These are phyloP conservation scores for Cottoperca gobio DNA, from an alignment of 2,797 vertebrate species.

Conservation along the genomic window DNA sequence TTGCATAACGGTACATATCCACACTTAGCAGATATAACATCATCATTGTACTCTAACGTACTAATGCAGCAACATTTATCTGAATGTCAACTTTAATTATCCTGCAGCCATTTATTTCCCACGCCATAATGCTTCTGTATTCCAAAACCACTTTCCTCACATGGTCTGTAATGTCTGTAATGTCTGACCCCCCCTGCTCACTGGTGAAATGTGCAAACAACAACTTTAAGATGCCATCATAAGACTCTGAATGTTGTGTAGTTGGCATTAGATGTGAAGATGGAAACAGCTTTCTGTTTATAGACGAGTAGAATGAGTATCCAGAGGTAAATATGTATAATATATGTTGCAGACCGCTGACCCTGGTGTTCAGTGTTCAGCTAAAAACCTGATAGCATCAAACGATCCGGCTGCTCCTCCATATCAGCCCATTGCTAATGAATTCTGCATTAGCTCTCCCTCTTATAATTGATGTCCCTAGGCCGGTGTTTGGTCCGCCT, in stretches of 20 bases:
- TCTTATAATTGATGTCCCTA: conserved; percentile 52
- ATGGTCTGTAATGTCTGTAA: conserved; percentile 2
- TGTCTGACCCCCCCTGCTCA: too few relatives aligned
- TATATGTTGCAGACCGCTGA: not conserved
- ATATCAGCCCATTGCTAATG: conserved; percentile 45
- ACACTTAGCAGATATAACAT: conserved; percentile 25
- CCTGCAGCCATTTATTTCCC: conserved; percentile 26
- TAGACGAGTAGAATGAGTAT: too few relatives aligned
- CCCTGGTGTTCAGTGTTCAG: not conserved
- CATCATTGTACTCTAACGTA: conserved; percentile 32
- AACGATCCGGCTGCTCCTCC: conserved; percentile 39
- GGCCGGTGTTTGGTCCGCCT: conserved; percentile 39
- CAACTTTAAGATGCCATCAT: too few relatives aligned
- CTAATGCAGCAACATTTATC: conserved; percentile 47
- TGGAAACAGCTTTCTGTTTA: too few relatives aligned
- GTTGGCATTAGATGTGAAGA: too few relatives aligned
- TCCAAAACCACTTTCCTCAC: conserved; percentile 35
- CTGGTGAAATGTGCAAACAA: too few relatives aligned
- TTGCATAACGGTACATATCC: conserved; percentile 1
- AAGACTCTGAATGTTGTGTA: too few relatives aligned
- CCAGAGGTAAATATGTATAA: not conserved
- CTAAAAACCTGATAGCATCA: conserved; percentile 41
- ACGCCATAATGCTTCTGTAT: conserved; percentile 25
- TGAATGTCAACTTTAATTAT: conserved; percentile 47
- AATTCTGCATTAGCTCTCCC: conserved; percentile 51